phyloP scores from a whole-genome alignment of 2,888 invertebrate species.

The Drosophila meridiana region DNA sequence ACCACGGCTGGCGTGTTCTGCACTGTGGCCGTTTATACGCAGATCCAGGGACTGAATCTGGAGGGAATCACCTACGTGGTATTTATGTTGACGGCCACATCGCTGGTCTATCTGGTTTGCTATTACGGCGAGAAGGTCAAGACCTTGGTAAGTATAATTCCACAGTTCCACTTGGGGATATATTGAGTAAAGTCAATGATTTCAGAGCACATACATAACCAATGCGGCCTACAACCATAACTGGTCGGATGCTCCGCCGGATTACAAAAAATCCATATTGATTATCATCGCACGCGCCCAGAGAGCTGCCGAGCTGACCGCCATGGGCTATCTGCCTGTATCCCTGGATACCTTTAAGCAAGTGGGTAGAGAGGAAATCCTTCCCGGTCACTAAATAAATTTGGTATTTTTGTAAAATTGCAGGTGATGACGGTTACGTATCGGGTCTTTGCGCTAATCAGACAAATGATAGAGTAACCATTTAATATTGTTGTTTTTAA shows the following conservation, averaged over 20 bases:
- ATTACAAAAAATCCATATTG: constrained; percentile 69
- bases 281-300: constrained; percentile 71
- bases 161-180: background rate
- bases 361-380: constrained; percentile 39
- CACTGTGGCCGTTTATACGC: constrained; percentile 35
- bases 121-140: constrained; percentile 49
- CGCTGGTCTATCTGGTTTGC: constrained; percentile 52
- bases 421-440: constrained; percentile 72
- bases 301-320: constrained; percentile 60
- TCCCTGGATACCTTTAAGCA: constrained; percentile 69
- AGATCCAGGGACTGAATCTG: constrained; percentile 39
- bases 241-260: constrained; percentile 68
- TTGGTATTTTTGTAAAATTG: background rate
- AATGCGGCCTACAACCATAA: constrained; percentile 66
- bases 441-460: constrained; percentile 63
- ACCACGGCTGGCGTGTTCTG: constrained; percentile 48
- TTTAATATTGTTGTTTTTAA: background rate
- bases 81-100: constrained; percentile 37
- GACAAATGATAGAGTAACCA: constrained; percentile 48
- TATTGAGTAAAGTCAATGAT: background rate
- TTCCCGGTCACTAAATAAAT: background rate
- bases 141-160: constrained; percentile 34
- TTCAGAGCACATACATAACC: constrained; percentile 66
- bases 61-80: constrained; percentile 40
- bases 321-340: constrained; percentile 71